phyloP scores from a whole-genome alignment of 2,888 invertebrate species.

The Azorinus chamasolen region DNA sequence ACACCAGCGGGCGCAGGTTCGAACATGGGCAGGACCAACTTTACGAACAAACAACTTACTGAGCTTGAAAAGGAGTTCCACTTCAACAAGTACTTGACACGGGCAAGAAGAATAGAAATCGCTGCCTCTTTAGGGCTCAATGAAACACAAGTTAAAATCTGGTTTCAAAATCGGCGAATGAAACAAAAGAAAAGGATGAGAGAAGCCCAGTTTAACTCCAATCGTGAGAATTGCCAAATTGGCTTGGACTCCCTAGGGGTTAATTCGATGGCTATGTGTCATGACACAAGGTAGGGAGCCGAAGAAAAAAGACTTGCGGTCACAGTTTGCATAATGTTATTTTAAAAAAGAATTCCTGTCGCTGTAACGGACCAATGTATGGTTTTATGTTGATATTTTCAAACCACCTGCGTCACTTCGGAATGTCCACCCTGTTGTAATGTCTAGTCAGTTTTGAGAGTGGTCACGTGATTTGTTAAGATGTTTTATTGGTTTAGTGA shows the following conservation, averaged over 20 bases:
- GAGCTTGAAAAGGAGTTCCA: conserved; percentile 99
- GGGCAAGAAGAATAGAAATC: conserved; percentile 98
- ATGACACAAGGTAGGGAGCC: conserved; percentile 69
- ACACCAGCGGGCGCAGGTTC: conserved; percentile 66
- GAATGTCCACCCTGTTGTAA: conserved; percentile 33
- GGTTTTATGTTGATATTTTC: neutral
- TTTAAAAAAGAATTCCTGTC: conserved; percentile 50
- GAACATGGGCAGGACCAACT: conserved; percentile 95
- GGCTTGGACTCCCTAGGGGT: conserved; percentile 75
- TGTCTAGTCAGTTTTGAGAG: conserved; percentile 29
- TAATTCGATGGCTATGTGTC: conserved; percentile 74
- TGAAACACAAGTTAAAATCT: conserved; percentile 92
- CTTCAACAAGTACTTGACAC: conserved; percentile 99
- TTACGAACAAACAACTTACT: conserved; percentile 99
- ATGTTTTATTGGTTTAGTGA: neutral
- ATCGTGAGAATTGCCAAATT: conserved; percentile 70
- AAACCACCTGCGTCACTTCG: no score
- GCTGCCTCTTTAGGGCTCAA: conserved; percentile 98
- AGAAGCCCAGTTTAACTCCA: conserved; percentile 80
- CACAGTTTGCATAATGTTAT: conserved; percentile 27
- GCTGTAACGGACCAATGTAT: neutral
- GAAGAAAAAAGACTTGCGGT: neutral
- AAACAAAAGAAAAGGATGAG: conserved; percentile 86
- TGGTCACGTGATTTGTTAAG: conserved; percentile 1
- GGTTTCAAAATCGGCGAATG: conserved; percentile 87